Evolutionary conservation across 2,888 invertebrate species (phyloP), one percentile per base, ranked within the genome.

Genomic region (Caenorhabditis sinica): DNA sequence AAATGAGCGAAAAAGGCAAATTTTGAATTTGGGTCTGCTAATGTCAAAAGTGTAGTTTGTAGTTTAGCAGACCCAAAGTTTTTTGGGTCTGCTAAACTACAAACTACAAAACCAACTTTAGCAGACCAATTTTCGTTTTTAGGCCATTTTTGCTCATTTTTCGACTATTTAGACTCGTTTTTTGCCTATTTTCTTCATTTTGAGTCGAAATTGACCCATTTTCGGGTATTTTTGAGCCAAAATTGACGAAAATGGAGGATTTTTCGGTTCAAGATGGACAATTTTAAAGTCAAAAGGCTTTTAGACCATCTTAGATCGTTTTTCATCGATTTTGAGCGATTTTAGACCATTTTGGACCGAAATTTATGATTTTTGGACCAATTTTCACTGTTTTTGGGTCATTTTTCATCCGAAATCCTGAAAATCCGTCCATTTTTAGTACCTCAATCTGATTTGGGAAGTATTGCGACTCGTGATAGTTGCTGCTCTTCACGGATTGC

Each of bases 381-480:
- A 58, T 58, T 58, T 58, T 30, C 23, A 23, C 23, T 23, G 23
- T n/a, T 11, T 53, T 15, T 13, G n/a, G 5, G 9, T 51, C 23
- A 8, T 33, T 33, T 33, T 33, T 20, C 51, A n/a, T 23, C 8
- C 2, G 11, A 51, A 51, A n/a, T 6, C 20, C 8, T 4, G 20
- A 1, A 51, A 51, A n/a, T 51, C 49, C n/a, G 9, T 2, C 15
- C 3, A 28, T 65, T 49, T 61, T 28, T 71, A n/a, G n/a, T n/a
- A 88, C 89, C 68, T 82, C 75, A 40, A 89, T 30, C 61, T 76
- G 85, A 45, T 72, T 43, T 11, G 85, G 33, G 25, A 89, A 69
- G 83, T 79, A 87, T 45, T 85, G 79, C 9, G 89, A 77, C 28
- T 77, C 85, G 61, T 86, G 79, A 45, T 56, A 82, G 45, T 85